phyloP scores from a whole-genome alignment of 2,888 invertebrate species.

The Tuta absoluta region DNA sequence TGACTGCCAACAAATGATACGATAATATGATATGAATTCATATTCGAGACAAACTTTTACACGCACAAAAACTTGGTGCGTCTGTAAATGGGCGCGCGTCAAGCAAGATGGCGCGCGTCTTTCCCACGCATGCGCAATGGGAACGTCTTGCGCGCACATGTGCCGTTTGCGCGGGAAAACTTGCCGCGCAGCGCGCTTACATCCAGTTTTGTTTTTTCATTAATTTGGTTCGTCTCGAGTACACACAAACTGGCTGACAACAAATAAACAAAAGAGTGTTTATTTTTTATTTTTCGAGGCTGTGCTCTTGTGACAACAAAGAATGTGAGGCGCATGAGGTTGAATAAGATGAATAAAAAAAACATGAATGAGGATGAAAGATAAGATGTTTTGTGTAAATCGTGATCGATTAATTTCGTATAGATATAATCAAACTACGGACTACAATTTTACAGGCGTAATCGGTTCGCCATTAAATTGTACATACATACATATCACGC shows the following conservation, averaged over 20 bases:
- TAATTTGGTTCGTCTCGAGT: conserved; percentile 53
- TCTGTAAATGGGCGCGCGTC: conserved; percentile 55
- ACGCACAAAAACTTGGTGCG: conserved; percentile 49
- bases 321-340: too few relatives aligned
- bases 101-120: conserved; percentile 59
- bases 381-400: too few relatives aligned
- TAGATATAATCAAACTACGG: too few relatives aligned
- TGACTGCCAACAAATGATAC: too few relatives aligned
- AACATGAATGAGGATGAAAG: too few relatives aligned
- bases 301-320: background rate
- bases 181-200: conserved; percentile 37
- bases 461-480: too few relatives aligned
- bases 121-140: conserved; percentile 74
- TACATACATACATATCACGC: too few relatives aligned
- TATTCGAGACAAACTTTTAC: conserved; percentile 40
- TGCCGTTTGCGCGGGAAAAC: conserved; percentile 68
- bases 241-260: conserved; percentile 42
- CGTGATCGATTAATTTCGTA: too few relatives aligned
- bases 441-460: too few relatives aligned
- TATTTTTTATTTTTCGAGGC: background rate
- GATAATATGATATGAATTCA: conserved; percentile 35
- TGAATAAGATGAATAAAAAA: background rate
- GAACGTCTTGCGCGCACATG: conserved; percentile 60
- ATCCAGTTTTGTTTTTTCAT: conserved; percentile 47
- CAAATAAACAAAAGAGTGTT: conserved; percentile 24